Conservation (phyloP, 2,113 vertebrate genomes). For the Alces alces region DNA sequence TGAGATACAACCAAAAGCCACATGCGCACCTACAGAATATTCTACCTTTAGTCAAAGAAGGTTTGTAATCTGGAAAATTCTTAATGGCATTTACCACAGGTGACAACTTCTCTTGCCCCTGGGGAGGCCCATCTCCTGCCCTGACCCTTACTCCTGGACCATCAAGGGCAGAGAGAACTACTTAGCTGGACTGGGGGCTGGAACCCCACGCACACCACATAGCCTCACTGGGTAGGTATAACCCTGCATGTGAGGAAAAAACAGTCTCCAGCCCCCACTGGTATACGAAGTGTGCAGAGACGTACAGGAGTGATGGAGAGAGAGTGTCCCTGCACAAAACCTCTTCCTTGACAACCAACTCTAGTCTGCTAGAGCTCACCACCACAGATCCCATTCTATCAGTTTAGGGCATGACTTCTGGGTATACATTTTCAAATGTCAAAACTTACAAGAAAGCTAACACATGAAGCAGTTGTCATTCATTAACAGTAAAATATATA, state of each 20-base stretch:
- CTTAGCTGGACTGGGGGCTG: background rate
- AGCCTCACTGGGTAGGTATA: background rate
- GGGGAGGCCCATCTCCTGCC: background rate
- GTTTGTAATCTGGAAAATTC: background rate
- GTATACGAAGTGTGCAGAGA: background rate
- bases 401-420: background rate
- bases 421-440: background rate
- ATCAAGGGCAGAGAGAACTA: background rate
- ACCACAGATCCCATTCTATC: background rate
- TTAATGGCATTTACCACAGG: background rate
- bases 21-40: background rate
- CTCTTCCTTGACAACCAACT: background rate
- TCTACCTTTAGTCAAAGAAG: background rate
- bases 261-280: background rate
- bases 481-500: background rate
- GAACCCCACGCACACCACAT: accelerated
- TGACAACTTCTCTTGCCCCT: background rate
- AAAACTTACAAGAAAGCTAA: background rate
- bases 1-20: background rate
- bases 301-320: accelerated
- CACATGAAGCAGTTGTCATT: background rate
- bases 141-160: background rate
- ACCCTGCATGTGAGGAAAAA: background rate
- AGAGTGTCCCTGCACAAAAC: background rate
- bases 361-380: background rate